Conservation (phyloP, 2,888 invertebrate genomes). For the Antitype chi region DNA sequence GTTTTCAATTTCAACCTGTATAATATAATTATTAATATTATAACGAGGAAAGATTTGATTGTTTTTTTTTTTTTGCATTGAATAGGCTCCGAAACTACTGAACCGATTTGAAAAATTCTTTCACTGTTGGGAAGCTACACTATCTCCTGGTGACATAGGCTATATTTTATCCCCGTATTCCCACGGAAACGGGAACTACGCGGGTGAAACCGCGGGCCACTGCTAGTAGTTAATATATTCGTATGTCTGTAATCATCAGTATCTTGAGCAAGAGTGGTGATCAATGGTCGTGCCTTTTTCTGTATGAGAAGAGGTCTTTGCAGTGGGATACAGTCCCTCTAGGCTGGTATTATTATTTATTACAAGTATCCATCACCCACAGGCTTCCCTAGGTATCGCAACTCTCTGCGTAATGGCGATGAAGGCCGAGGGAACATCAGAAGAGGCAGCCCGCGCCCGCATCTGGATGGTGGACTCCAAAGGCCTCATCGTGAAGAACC, state of each 20-base stretch:
- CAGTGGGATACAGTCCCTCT: not conserved
- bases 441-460: conserved; percentile 94
- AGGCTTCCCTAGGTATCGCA: conserved; percentile 98
- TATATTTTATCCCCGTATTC: too few relatives aligned
- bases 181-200: too few relatives aligned
- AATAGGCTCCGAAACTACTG: too few relatives aligned
- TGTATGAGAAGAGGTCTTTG: not conserved
- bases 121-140: too few relatives aligned
- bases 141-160: too few relatives aligned
- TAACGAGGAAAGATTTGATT: too few relatives aligned
- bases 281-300: not conserved
- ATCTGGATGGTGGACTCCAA: conserved; percentile 99
- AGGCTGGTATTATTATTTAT: not conserved
- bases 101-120: too few relatives aligned
- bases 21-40: too few relatives aligned
- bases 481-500: conserved; percentile 96
- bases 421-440: conserved; percentile 95
- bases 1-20: too few relatives aligned
- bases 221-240: not conserved
- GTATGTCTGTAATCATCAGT: not conserved
- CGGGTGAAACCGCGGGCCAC: too few relatives aligned
- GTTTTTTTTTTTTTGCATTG: too few relatives aligned
- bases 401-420: conserved; percentile 97
- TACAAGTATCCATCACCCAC: conserved; percentile 12
- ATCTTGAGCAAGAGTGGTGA: not conserved